These are phyloP conservation scores for Alosa alosa DNA, from an alignment of 2,113 vertebrate genomes.

Conservation along the genomic window DNA sequence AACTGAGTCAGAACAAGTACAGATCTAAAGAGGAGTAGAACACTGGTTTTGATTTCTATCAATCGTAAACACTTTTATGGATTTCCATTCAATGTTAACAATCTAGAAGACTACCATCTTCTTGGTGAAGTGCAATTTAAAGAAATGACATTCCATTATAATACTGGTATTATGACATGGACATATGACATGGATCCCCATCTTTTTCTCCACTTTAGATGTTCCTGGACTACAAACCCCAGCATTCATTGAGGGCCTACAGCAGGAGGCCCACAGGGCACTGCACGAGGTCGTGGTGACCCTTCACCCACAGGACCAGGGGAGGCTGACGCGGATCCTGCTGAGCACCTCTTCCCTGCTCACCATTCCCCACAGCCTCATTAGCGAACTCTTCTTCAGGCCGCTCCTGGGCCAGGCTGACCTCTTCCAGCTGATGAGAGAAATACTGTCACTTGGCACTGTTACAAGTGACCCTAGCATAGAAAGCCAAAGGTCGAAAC, in stretches of 20 bases:
- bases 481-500: not conserved
- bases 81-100: not conserved
- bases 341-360: conserved; percentile 60
- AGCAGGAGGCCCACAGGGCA: conserved; percentile 70
- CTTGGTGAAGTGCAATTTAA: not conserved
- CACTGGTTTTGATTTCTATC: too few relatives aligned
- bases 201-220: conserved; percentile 50
- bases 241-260: conserved; percentile 67
- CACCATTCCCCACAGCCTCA: conserved; percentile 62
- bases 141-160: not conserved
- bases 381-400: conserved; percentile 79
- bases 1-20: too few relatives aligned
- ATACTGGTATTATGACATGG: not conserved
- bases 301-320: conserved; percentile 60
- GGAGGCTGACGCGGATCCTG: conserved; percentile 64
- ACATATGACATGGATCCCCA: not conserved
- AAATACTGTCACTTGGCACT: conserved; percentile 65
- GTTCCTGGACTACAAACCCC: conserved; percentile 63
- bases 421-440: conserved; percentile 67
- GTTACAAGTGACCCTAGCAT: not conserved
- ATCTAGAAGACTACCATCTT: not conserved
- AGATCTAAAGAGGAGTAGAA: not conserved
- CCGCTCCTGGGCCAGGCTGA: conserved; percentile 71
- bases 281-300: conserved; percentile 67
- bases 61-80: too few relatives aligned